Evolutionary conservation across 2,888 invertebrate genomes (phyloP).

Genomic region (Chrysolina oricalcia): DNA sequence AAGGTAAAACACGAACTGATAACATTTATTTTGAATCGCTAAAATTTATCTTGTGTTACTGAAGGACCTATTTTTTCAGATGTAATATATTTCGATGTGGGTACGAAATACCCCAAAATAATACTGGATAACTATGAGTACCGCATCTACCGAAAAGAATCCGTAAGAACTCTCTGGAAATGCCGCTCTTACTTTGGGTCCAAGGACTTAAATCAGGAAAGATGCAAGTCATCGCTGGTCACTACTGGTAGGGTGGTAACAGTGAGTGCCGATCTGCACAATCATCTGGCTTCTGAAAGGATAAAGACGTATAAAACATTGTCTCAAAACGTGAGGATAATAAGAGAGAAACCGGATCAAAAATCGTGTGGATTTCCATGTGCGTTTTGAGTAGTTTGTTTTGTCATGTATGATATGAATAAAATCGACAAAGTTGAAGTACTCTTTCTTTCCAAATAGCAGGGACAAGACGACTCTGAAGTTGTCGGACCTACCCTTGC

Average conservation of each 20-base stretch:
- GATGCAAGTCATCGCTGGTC: slow-evolving; percentile 60
- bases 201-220: slow-evolving; percentile 50
- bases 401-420: too few species aligned
- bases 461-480: too few species aligned
- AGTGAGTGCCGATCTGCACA: slow-evolving; percentile 58
- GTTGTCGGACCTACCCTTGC: too few species aligned
- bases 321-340: slow-evolving; percentile 45
- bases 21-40: neutral
- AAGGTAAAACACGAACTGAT: neutral
- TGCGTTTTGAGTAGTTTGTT: neutral
- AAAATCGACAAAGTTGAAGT: too few species aligned
- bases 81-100: slow-evolving; percentile 60
- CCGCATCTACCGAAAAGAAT: slow-evolving; percentile 58
- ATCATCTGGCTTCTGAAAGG: slow-evolving; percentile 50
- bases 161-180: slow-evolving; percentile 60
- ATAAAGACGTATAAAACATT: slow-evolving; percentile 33
- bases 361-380: neutral
- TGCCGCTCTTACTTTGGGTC: slow-evolving; percentile 61
- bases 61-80: slow-evolving; percentile 50
- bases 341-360: slow-evolving; percentile 34
- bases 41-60: neutral
- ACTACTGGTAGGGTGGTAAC: slow-evolving; percentile 59
- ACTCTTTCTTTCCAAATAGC: too few species aligned
- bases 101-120: slow-evolving; percentile 62
- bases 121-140: slow-evolving; percentile 60